Evolutionary conservation across 2,113 vertebrate species (phyloP).

Genomic region (Delphinapterus leucas): DNA sequence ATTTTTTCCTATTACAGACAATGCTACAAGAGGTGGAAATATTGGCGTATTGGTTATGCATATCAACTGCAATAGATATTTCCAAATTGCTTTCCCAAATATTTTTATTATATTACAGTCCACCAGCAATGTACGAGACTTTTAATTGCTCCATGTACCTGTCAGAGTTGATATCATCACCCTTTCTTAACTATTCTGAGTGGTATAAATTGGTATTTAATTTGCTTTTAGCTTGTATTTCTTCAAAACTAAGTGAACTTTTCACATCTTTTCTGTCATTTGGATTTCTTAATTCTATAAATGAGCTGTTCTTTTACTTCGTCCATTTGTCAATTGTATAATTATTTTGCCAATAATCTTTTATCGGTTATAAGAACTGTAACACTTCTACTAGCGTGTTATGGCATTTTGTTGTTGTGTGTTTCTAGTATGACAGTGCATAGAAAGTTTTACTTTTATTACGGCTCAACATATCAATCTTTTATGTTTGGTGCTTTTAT

Average conservation of each 20-base stretch:
- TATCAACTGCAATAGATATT: neutral
- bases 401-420: neutral
- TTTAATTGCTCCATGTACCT: neutral
- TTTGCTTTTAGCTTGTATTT: neutral
- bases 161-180: neutral
- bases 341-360: neutral
- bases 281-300: neutral
- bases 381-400: neutral
- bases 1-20: neutral
- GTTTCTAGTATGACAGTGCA: neutral
- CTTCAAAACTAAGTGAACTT: neutral
- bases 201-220: neutral
- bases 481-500: neutral
- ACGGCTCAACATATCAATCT: neutral
- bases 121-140: neutral
- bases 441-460: neutral
- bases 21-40: neutral
- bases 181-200: neutral
- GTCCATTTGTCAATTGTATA: neutral
- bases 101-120: neutral
- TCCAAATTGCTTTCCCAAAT: neutral
- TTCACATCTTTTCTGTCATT: neutral
- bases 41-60: neutral
- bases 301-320: neutral
- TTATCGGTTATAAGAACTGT: neutral